phyloP scores from a whole-genome alignment of 2,113 vertebrate genomes.

The Notarius lentiginosus region DNA sequence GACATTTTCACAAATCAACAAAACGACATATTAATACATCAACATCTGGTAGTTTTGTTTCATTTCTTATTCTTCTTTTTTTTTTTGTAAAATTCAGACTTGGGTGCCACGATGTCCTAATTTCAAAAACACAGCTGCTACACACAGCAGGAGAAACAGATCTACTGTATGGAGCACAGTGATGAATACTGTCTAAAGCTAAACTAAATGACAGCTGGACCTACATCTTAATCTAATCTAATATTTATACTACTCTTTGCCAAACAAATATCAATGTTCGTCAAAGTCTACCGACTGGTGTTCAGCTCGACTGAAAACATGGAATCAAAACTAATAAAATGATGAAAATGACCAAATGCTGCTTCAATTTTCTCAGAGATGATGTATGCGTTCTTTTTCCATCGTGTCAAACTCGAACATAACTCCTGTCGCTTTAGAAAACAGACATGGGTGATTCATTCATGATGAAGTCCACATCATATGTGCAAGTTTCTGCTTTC shows the following conservation, averaged over 20 bases:
- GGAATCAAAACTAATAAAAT: background rate
- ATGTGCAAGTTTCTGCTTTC: no score
- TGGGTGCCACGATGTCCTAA: background rate
- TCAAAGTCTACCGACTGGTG: no score
- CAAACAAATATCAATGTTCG: background rate
- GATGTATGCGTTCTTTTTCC: background rate
- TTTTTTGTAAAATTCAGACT: background rate
- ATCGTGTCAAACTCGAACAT: background rate
- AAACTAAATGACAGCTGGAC: constrained; percentile 5
- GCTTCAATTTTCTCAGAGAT: background rate
- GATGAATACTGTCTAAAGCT: constrained; percentile 9
- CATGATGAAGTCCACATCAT: background rate
- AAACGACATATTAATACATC: background rate
- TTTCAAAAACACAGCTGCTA: constrained; percentile 5
- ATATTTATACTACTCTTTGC: background rate
- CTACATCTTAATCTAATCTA: constrained; percentile 22
- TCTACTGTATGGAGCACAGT: constrained; percentile 26
- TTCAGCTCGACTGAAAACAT: background rate
- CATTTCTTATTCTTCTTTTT: background rate
- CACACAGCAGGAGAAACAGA: background rate
- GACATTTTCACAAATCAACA: background rate
- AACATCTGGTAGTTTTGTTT: background rate
- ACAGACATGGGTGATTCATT: background rate
- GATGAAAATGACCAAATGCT: background rate
- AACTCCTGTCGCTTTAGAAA: background rate